Evolutionary conservation across 2,113 vertebrate species (phyloP).

Genomic region (Pseudorasbora parva): DNA sequence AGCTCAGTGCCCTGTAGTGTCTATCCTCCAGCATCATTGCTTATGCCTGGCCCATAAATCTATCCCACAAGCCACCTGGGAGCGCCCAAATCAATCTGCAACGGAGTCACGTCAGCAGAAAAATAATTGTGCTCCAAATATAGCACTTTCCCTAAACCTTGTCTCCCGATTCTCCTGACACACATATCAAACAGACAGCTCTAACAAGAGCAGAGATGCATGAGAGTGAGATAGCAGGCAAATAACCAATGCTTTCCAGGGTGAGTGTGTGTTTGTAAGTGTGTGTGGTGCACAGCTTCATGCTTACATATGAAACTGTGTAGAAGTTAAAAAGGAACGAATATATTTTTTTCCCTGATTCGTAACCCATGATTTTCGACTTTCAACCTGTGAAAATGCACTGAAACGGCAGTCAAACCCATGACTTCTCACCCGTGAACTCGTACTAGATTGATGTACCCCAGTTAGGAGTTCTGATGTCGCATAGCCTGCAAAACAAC

Average conservation of each 20-base stretch:
- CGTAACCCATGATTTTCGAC: too few species aligned
- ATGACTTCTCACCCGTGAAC: too few species aligned
- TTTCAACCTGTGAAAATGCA: too few species aligned
- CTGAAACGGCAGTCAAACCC: too few species aligned
- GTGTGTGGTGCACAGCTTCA: neutral
- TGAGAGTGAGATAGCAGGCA: conserved; percentile 26
- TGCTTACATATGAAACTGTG: too few species aligned
- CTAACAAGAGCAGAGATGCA: conserved; percentile 43
- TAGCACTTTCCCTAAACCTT: conserved; percentile 42
- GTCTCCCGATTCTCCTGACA: conserved; percentile 40
- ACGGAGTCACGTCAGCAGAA: conserved; percentile 42
- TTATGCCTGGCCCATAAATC: conserved; percentile 49
- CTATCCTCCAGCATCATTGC: conserved; percentile 37
- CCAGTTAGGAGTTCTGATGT: too few species aligned
- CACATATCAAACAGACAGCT: conserved; percentile 45
- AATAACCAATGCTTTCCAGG: conserved; percentile 36
- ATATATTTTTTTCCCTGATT: too few species aligned
- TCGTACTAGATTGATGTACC: too few species aligned
- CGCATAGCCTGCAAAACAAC: too few species aligned
- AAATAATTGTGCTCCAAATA: conserved; percentile 53
- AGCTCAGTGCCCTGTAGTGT: conserved; percentile 23
- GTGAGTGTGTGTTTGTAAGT: conserved; percentile 33
- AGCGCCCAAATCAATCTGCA: conserved; percentile 43
- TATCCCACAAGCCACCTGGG: conserved; percentile 33
- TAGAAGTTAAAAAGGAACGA: too few species aligned